A percentile compares a stretch with the other conserved stretches of the same genome.
Conservation (phyloP, 2,113 vertebrate genomes). For the Xyliphius kryptos region DNA sequence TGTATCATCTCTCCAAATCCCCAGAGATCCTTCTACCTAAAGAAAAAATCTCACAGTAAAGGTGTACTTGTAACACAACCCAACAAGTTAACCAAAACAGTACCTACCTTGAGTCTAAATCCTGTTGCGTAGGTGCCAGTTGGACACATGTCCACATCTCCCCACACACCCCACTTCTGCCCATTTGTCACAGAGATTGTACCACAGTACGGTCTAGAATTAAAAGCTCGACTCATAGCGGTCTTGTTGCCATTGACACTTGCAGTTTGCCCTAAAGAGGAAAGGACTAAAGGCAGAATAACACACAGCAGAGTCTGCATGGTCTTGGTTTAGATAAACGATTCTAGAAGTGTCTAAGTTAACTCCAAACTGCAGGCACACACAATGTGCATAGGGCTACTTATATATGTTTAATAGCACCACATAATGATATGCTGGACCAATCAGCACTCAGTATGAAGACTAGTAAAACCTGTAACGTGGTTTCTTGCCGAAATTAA, state of each 20-base stretch:
- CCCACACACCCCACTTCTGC: background rate
- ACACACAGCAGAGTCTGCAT: background rate
- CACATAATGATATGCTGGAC: no score
- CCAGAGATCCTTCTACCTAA: no score
- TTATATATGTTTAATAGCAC: background rate
- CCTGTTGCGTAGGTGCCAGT: slow-evolving; percentile 14
- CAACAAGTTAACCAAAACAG: background rate
- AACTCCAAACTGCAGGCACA: background rate
- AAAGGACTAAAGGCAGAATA: slow-evolving; percentile 2
- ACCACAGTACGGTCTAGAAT: no score
- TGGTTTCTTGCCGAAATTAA: no score
- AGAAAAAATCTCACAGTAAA: no score
- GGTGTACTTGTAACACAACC: no score
- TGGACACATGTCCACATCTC: background rate
- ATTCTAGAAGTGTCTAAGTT: background rate
- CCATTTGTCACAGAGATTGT: background rate
- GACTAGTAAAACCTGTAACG: no score
- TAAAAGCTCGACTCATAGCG: background rate
- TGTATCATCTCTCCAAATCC: background rate
- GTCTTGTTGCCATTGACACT: background rate
- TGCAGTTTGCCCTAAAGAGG: background rate
- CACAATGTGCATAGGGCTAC: background rate
- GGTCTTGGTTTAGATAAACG: background rate
- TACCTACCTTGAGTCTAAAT: slow-evolving; percentile 15
- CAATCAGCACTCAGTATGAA: no score